Base-by-base conservation (phyloP, 2,113 vertebrate genomes). In the Boleophthalmus pectinirostris region DNA sequence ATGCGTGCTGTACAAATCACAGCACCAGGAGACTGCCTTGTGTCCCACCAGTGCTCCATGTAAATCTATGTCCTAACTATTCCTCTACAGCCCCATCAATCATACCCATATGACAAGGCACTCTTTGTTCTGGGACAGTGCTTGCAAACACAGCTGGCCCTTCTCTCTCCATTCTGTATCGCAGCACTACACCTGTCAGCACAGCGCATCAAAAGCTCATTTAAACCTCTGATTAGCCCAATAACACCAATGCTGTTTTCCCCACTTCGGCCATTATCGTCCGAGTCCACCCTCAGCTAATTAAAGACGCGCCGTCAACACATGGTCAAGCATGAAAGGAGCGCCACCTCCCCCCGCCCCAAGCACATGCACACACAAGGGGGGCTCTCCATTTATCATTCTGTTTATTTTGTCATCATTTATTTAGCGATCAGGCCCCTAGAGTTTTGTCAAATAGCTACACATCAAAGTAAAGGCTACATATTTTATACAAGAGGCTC, bases 111-210 rank as follows among this genome's bases (percentile, higher is more conserved):
- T 92, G 92, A 92, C 89, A 90, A 88, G 82, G 84, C 82, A 43
- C 69, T 79, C 75, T 92, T 94, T 93, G 92, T 93, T 90, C 79
- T 38, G 33, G 69, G 66, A 91, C 82, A 91, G 85, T 89, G 81
- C 86, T 78, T 77, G 90, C 89, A 93, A 94, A 94, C 92, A 93
- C 92, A 93, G 92, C 92, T 92, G 93, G 91, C 83, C 74, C 65
- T 81, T 78, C 68, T 82, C 72, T 61, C 80, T 76, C 66, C 70
- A 63, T 77, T 82, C 77, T 87, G 33, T 87, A 85, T 90, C 89
- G 88, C 84, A 84, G 85, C 74, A 82, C 82, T 92, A 93, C 90
- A 93, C 91, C 91, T 93, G 92, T 89, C 88, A 84, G 88, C 85
- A 86, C 80, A 84, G 84, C 84, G 85, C 85, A 91, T 90, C 86